Conservation (phyloP, 64 coral and sea anemone species). For the Actinia equina region DNA sequence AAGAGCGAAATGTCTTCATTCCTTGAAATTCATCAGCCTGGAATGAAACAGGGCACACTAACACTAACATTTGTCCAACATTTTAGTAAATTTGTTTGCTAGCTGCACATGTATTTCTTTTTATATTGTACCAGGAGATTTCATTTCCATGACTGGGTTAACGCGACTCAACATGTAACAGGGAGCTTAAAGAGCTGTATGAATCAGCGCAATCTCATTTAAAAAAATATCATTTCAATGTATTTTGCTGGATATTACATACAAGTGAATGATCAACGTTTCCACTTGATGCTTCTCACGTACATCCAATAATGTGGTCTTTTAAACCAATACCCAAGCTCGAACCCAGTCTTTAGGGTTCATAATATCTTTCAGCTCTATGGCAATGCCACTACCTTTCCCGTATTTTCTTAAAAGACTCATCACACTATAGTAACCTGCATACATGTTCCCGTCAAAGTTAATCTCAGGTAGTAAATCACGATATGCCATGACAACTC, state of each 20-base stretch:
- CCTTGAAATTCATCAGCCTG: background rate
- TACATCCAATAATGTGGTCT: background rate
- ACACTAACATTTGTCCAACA: background rate
- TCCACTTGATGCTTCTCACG: background rate
- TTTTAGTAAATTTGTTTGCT: too few relatives aligned
- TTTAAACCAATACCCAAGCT: background rate
- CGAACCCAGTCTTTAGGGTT: background rate
- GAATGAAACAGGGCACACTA: background rate
- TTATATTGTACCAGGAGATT: too few relatives aligned
- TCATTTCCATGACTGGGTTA: too few relatives aligned
- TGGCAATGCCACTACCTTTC: background rate
- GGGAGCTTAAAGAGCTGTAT: too few relatives aligned
- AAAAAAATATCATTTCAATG: too few relatives aligned
- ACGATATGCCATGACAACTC: background rate
- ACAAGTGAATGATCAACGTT: background rate
- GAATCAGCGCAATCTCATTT: too few relatives aligned
- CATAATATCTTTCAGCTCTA: background rate
- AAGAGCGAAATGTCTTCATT: background rate
- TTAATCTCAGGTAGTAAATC: background rate
- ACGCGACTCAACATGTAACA: too few relatives aligned
- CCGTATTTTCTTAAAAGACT: background rate
- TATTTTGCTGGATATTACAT: too few relatives aligned
- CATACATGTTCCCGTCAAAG: background rate
- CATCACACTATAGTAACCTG: background rate
- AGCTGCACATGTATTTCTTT: too few relatives aligned